These are phyloP conservation scores for Dione vanillae DNA, from an alignment of 2,888 invertebrate species.

Conservation along the genomic window DNA sequence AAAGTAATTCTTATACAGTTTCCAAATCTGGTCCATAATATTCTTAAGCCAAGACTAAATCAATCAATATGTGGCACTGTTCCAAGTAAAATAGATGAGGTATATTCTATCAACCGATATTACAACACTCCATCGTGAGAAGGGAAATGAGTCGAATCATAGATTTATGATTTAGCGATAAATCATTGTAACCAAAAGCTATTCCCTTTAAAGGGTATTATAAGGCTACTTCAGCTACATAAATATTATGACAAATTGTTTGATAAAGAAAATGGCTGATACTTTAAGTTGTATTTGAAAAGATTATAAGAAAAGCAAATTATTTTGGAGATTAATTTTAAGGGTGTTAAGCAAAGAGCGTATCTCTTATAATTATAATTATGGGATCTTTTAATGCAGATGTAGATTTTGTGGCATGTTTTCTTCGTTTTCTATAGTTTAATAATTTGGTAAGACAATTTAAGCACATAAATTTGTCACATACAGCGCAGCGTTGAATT, in stretches of 20 bases:
- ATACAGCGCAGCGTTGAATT: too few species aligned
- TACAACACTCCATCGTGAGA: conserved; percentile 33
- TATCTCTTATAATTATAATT: too few species aligned
- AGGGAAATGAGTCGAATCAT: conserved; percentile 23
- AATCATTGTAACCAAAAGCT: conserved; percentile 21
- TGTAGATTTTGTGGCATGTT: too few species aligned
- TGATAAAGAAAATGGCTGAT: conserved; percentile 10
- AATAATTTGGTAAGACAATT: too few species aligned
- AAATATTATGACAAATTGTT: conserved; percentile 24
- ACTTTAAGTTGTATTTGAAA: background rate
- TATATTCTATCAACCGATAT: conserved; percentile 40
- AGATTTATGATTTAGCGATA: conserved; percentile 17
- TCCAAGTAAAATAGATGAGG: conserved; percentile 36
- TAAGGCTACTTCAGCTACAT: conserved; percentile 12
- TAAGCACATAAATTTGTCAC: too few species aligned
- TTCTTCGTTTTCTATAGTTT: too few species aligned
- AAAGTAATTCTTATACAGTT: background rate
- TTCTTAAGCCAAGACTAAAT: conserved; percentile 30
- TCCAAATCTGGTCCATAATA: conserved; percentile 14
- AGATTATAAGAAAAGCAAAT: background rate
- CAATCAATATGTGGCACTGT: conserved; percentile 37
- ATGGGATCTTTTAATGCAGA: too few species aligned
- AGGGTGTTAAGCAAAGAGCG: background rate
- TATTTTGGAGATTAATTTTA: background rate
- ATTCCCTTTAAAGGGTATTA: conserved; percentile 18